A percentile compares a stretch with the other conserved stretches of the same genome.
Conservation (phyloP, 2,797 vertebrate genomes). For the Rhinoraja longicauda region DNA sequence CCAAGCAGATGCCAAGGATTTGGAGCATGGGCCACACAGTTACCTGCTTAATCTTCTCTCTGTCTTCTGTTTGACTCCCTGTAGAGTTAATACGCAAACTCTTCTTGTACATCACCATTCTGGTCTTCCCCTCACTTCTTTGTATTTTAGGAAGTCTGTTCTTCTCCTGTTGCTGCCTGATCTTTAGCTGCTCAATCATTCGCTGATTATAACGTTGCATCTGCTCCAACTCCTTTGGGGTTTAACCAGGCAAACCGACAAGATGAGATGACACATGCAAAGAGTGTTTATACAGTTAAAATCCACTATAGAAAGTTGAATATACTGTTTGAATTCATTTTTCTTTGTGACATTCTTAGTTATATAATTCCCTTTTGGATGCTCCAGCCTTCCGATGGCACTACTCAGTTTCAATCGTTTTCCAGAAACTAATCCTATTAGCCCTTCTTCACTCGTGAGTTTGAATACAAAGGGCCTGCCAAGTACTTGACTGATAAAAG, state of each 20-base stretch:
- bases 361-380: background rate
- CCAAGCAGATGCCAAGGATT: conserved; percentile 16
- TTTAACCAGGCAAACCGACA: background rate
- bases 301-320: background rate
- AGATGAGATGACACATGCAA: background rate
- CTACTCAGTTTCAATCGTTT: background rate
- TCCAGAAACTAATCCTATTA: background rate
- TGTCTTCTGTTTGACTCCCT: conserved; percentile 70
- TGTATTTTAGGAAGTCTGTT: conserved; percentile 86
- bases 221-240: conserved; percentile 80
- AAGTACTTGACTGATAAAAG: background rate
- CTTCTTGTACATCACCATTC: conserved; percentile 97
- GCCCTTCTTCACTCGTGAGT: background rate
- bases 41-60: conserved; percentile 90
- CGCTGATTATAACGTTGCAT: conserved; percentile 96
- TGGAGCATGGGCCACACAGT: background rate
- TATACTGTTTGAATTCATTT: background rate
- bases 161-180: conserved; percentile 83
- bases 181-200: conserved; percentile 80
- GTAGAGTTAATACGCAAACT: conserved; percentile 84
- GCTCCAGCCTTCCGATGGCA: background rate
- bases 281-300: background rate
- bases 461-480: background rate
- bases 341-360: background rate
- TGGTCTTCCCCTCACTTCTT: conserved; percentile 82